Percentiles rank a stretch among this genome's conserved stretches.
These are phyloP conservation scores for Oenanthe oenanthe DNA, from an alignment of 2,113 vertebrate genomes.

Conservation along the genomic window DNA sequence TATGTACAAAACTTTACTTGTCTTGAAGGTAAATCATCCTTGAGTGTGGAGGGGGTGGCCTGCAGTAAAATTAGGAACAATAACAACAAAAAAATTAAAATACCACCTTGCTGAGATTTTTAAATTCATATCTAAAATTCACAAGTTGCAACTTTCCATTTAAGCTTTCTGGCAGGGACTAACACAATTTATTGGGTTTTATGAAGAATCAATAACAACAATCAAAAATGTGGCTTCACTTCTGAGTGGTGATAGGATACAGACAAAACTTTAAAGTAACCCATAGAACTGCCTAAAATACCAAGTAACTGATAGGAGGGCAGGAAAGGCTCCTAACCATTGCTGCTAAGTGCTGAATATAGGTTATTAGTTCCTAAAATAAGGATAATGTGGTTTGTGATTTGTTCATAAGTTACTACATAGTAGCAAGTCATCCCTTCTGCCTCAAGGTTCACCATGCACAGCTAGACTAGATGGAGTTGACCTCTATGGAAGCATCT, in stretches of 20 bases:
- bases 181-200: not conserved
- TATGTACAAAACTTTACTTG: not conserved
- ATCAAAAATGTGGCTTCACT: not conserved
- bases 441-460: not conserved
- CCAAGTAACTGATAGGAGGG: not conserved
- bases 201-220: not conserved
- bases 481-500: not conserved
- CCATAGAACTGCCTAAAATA: not conserved
- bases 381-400: not conserved
- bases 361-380: not conserved
- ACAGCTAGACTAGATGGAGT: not conserved
- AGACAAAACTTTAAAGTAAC: not conserved
- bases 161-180: not conserved
- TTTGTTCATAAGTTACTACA: not conserved
- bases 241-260: not conserved
- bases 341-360: not conserved
- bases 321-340: not conserved
- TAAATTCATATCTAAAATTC: not conserved
- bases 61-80: not conserved
- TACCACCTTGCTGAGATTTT: not conserved
- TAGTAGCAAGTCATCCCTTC: not conserved
- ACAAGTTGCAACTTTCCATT: not conserved
- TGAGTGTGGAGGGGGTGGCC: accelerated
- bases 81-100: not conserved
- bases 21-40: not conserved